Evolutionary conservation across 2,888 invertebrate genomes (phyloP).

Genomic region (Andrena bucephala): DNA sequence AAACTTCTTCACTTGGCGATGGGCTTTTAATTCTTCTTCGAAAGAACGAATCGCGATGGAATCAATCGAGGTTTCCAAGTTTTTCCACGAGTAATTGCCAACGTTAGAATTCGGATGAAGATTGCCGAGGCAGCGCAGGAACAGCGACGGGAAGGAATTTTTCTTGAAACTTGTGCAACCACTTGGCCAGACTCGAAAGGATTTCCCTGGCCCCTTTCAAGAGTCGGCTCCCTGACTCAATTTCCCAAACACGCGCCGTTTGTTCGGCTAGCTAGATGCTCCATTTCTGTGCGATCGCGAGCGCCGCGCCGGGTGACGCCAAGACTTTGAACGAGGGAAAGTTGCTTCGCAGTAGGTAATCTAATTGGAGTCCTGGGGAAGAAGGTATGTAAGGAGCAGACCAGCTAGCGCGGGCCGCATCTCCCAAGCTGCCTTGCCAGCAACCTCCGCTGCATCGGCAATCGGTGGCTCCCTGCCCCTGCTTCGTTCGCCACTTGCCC

Average conservation of each 20-base stretch:
- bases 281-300: constrained; percentile 10
- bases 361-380: constrained; percentile 26
- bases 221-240: constrained; percentile 1
- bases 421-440: constrained; percentile 61
- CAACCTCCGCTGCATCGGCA: constrained; percentile 64
- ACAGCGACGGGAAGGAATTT: background rate
- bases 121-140: background rate
- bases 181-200: background rate
- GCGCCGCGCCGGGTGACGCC: constrained; percentile 10
- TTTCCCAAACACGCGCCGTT: constrained; percentile 33
- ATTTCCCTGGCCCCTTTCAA: constrained; percentile 12
- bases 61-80: background rate
- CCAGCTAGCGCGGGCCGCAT: constrained; percentile 34
- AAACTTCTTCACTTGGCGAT: background rate
- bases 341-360: constrained; percentile 33
- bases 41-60: background rate
- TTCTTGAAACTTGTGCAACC: background rate
- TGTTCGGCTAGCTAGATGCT: constrained; percentile 2
- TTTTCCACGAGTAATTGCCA: constrained; percentile 9
- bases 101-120: background rate
- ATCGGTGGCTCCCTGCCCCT: constrained; percentile 51
- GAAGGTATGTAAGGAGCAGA: constrained; percentile 13
- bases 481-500: constrained; percentile 45
- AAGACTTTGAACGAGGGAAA: background rate
- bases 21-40: background rate